Conservation (phyloP, 2,113 vertebrate species). For the Arenaria interpres region DNA sequence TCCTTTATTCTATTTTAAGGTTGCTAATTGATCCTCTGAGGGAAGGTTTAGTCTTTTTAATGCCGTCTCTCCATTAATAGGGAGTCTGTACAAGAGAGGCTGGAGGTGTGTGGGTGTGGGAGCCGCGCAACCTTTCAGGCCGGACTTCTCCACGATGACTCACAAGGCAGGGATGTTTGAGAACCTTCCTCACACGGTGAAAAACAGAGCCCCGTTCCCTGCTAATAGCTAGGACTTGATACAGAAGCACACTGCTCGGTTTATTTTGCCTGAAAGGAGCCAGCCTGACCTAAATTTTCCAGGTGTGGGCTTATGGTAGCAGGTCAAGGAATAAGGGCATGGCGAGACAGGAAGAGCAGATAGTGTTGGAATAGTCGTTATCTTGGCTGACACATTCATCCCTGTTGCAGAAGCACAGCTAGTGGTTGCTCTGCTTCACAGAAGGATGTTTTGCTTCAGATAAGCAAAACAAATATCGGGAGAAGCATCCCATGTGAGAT, state of each 20-base stretch:
- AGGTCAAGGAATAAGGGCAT: neutral
- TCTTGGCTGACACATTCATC: neutral
- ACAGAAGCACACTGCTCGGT: neutral
- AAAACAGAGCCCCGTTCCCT: neutral
- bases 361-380: neutral
- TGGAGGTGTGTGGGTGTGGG: conserved; percentile 25
- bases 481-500: neutral
- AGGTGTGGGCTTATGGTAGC: neutral
- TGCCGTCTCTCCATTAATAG: conserved; percentile 10
- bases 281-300: neutral
- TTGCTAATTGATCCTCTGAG: conserved; percentile 65
- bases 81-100: neutral
- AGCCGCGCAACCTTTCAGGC: neutral
- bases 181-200: neutral
- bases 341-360: neutral
- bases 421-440: neutral
- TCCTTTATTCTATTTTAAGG: conserved; percentile 58
- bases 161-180: neutral
- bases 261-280: neutral
- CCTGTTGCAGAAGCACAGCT: neutral
- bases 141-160: neutral
- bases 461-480: conserved; percentile 10
- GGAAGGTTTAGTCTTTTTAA: conserved; percentile 23
- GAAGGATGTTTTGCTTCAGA: neutral
- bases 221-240: neutral